These are phyloP conservation scores for Drosophila tani DNA, from an alignment of 1,140 invertebrate species.

Conservation along the genomic window DNA sequence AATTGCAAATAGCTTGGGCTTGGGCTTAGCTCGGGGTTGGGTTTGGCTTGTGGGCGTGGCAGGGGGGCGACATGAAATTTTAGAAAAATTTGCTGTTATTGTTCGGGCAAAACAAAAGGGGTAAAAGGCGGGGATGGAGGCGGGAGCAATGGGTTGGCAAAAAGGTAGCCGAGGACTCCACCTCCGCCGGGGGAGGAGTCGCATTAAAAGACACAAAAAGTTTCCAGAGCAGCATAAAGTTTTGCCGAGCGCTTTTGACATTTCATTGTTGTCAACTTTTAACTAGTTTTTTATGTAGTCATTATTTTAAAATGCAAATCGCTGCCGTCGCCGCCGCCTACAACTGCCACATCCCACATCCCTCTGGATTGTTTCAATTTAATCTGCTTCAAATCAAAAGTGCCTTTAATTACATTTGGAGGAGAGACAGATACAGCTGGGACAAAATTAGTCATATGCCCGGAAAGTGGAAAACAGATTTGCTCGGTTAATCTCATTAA, in stretches of 20 bases:
- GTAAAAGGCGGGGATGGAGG: conserved; percentile 24
- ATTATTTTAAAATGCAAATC: conserved; percentile 78
- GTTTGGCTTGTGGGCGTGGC: conserved; percentile 14
- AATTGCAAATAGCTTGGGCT: conserved; percentile 79
- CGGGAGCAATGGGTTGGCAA: conserved; percentile 20
- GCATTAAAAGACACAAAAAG: conserved; percentile 69
- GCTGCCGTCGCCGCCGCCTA: conserved; percentile 6
- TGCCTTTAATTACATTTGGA: conserved; percentile 57
- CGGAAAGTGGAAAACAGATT: conserved; percentile 32
- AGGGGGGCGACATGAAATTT: conserved; percentile 69
- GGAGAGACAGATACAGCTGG: neutral
- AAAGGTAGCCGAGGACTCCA: conserved; percentile 10
- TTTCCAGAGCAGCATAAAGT: conserved; percentile 60
- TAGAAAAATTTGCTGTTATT: conserved; percentile 81
- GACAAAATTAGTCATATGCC: conserved; percentile 17
- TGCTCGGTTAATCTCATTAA: conserved; percentile 57
- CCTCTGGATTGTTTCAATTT: conserved; percentile 42
- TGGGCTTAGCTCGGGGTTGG: conserved; percentile 28
- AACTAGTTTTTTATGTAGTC: conserved; percentile 80
- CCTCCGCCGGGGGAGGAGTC: conserved; percentile 39
- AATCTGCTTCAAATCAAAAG: conserved; percentile 55
- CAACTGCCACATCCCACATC: conserved; percentile 17
- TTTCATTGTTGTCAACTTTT: conserved; percentile 83
- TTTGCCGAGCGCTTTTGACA: conserved; percentile 68
- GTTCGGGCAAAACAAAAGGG: conserved; percentile 72